Evolutionary conservation across 2,888 invertebrate species (phyloP), one percentile per base, ranked within the genome.

Genomic region (Spodoptera littoralis): DNA sequence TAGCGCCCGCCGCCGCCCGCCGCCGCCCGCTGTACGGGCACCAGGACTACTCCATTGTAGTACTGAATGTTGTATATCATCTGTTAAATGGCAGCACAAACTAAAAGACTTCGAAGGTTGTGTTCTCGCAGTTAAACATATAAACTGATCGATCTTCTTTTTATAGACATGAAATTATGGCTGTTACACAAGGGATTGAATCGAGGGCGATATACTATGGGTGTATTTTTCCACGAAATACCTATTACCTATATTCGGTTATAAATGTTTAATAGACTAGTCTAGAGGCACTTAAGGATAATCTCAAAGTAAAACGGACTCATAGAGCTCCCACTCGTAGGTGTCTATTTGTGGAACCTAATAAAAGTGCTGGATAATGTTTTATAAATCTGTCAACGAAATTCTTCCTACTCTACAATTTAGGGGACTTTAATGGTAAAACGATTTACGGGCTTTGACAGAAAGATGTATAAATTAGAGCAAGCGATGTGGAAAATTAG

Each of bases 401-500:
- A 36, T 36, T 5, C 36, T 36, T 36, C 36, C 36, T 36, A 8
- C 36, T 36, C 36, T 36, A 36, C 36, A 9, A 36, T 36, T 36
- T 36, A 2, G 36, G 36, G 36, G 36, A 36, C 36, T 36, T 36
- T 36, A 36, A 44, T 44, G 6, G 22, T 11, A 51, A 72, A 41
- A 11, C 41, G 9, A 43, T 18, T 47, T 2, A 22, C 41, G 44
- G n/a, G n/a, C 27, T 52, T 60, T 48, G 42, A 61, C 30, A 53
- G 42, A 68, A 57, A 69, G 22, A 41, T 50, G 52, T 41, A 13
- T 60, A 69, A 74, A 74, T 75, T 58, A 70, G n/a, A 71, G 8
- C 55, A 18, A 70, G 71, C 55, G 53, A 70, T 22, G 76, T 70
- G 58, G 58, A 46, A 70, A 63, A 75, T 71, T 70, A 70, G 24